Evolutionary conservation across 2,797 vertebrate genomes (phyloP), one percentile per base, ranked within the genome.

Genomic region (Sciurus carolinensis): DNA sequence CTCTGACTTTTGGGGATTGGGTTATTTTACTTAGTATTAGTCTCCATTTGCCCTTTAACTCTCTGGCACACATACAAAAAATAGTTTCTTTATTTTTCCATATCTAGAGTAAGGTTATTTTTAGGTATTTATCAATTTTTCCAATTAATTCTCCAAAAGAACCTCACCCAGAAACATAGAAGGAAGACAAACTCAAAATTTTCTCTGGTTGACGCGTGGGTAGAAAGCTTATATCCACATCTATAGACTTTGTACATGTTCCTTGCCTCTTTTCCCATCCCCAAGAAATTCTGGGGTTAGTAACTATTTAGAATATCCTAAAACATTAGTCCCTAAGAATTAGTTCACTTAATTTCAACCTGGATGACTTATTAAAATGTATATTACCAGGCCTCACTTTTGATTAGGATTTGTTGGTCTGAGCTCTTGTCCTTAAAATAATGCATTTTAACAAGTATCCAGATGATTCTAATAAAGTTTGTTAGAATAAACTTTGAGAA

Each of bases 401-500:
- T 69, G 28, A 83, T 87, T 85, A 75, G 20, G 18, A 72, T 59
- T 67, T 66, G 86, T 52, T 75, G 26, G 47, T 36, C 57, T 73
- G n/a, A 75, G 14, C 11, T 77, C 91, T 94, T 20, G 59, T 5
- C 33, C 44, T 90, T 77, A 82, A 47, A 97, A 76, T 1, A 5
- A 83, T 42, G 18, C 20, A 57, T 90, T 77, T 83, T 83, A 75
- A 72, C 22, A 93, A 33, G 10, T 33, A 64, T 73, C 30, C 52
- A 64, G 36, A 3, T 82, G 30, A 87, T 39, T 20, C 30, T 47
- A 5, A 64, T 42, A 50, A 95, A 95, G 30, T 10, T 11, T 85
- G 1, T 59, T 47, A 75, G 59, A 95, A 91, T n/a, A 66, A 5
- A 54, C 14, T 85, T 80, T 52, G 39, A 91, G 69, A 96, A 91